Evolutionary conservation across 2,113 vertebrate genomes (phyloP).

Genomic region (Chauna torquata): DNA sequence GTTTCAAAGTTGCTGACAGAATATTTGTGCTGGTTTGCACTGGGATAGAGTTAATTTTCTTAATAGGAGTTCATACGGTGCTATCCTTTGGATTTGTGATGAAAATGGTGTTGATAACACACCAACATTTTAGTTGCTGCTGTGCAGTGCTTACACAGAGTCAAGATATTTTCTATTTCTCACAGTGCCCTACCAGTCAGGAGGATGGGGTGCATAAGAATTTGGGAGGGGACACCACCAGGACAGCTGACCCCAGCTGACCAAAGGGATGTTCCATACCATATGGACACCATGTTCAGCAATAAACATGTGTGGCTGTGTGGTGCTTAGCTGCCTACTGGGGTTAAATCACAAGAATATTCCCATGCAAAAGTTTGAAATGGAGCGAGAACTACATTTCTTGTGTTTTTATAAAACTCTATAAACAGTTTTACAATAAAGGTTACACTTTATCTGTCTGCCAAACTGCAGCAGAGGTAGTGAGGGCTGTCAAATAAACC

Average conservation of each 20-base stretch:
- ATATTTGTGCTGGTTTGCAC: neutral
- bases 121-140: neutral
- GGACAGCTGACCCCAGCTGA: neutral
- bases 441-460: neutral
- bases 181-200: neutral
- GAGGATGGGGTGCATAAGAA: neutral
- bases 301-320: neutral
- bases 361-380: neutral
- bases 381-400: neutral
- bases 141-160: neutral
- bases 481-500: neutral
- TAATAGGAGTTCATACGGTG: neutral
- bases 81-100: neutral
- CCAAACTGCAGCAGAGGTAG: neutral
- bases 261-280: neutral
- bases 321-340: neutral
- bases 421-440: neutral
- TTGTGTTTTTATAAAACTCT: neutral
- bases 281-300: neutral
- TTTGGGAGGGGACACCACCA: neutral
- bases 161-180: neutral
- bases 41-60: neutral
- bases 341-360: neutral
- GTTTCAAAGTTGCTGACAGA: neutral
- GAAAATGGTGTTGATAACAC: neutral